These are phyloP conservation scores for Columbina picui DNA, from an alignment of 2,113 vertebrate species.

Conservation along the genomic window DNA sequence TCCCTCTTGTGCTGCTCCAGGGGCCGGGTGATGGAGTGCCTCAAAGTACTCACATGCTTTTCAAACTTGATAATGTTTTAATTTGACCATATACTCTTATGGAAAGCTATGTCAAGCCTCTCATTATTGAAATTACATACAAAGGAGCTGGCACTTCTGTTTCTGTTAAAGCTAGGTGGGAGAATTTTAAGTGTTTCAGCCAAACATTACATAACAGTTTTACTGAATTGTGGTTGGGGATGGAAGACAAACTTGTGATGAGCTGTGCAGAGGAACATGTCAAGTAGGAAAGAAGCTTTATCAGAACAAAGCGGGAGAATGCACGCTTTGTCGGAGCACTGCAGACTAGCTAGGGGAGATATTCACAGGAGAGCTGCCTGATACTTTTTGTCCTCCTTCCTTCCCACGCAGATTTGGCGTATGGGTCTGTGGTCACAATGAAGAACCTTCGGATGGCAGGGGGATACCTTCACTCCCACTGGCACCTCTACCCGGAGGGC, in stretches of 20 bases:
- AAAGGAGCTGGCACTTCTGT: background rate
- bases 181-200: background rate
- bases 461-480: constrained; percentile 96
- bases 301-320: background rate
- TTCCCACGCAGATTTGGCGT: constrained; percentile 85
- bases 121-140: background rate
- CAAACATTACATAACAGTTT: background rate
- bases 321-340: accelerated
- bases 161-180: background rate
- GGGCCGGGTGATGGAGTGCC: background rate
- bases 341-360: background rate
- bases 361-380: background rate
- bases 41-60: background rate
- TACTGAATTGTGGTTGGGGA: background rate
- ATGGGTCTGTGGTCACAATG: constrained; percentile 90
- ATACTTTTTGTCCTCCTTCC: background rate
- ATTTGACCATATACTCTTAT: background rate
- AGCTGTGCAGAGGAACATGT: background rate
- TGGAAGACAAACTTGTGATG: background rate
- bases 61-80: background rate
- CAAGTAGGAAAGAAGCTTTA: background rate
- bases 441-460: constrained; percentile 94
- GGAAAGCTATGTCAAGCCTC: background rate
- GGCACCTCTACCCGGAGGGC: constrained; percentile 96
- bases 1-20: background rate